A percentile compares a stretch with the other conserved stretches of the same genome.
Evolutionary conservation across 2,113 vertebrate genomes (phyloP).

Genomic region (Pelodiscus sinensis): DNA sequence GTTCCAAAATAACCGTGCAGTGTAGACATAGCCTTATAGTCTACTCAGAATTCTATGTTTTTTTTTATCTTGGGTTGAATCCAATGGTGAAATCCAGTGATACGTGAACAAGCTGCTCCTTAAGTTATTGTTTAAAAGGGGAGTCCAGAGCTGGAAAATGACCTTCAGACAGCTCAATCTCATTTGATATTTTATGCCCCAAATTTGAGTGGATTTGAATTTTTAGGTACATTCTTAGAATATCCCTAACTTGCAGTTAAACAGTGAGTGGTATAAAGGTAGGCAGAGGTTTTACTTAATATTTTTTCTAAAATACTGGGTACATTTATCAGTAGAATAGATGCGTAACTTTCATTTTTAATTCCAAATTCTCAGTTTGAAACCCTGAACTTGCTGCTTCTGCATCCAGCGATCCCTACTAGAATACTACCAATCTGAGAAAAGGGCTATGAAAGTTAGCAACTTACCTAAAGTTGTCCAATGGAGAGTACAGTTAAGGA

Average conservation of each 20-base stretch:
- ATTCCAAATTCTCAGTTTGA: background rate
- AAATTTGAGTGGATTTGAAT: background rate
- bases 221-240: background rate
- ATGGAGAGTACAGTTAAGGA: slow-evolving; percentile 10
- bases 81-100: slow-evolving; percentile 40
- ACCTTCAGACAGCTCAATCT: background rate
- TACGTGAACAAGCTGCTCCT: slow-evolving; percentile 36
- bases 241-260: background rate
- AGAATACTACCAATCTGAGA: background rate
- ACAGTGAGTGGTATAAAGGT: background rate
- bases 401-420: background rate
- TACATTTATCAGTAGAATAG: background rate
- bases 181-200: slow-evolving; percentile 17
- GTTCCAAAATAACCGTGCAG: too few relatives aligned
- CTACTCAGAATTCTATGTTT: slow-evolving; percentile 59
- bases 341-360: background rate
- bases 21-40: slow-evolving; percentile 31
- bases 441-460: background rate
- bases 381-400: background rate
- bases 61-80: slow-evolving; percentile 57
- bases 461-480: slow-evolving; percentile 8
- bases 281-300: background rate
- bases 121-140: background rate
- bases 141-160: background rate
- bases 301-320: background rate